A percentile compares a stretch with the other conserved stretches of the same genome.
Evolutionary conservation across 1,140 invertebrate genomes (phyloP).

Genomic region (Macrostomum lignano): DNA sequence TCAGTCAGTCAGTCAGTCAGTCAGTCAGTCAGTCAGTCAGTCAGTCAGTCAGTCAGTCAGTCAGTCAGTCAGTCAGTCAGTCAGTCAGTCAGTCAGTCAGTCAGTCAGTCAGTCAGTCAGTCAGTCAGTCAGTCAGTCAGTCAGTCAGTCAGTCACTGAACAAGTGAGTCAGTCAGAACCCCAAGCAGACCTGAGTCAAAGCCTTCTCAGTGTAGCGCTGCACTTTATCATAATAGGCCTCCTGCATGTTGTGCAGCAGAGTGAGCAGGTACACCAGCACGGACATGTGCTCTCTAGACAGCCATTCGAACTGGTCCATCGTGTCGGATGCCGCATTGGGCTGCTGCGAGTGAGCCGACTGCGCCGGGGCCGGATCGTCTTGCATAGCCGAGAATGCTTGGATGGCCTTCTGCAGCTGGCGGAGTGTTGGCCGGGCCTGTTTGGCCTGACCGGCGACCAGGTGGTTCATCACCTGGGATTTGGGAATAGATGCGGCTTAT

Average conservation of each 20-base stretch:
- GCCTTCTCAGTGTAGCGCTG: constrained; percentile 95
- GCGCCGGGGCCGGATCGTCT: neutral
- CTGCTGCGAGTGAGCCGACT: neutral
- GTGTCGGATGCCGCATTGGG: neutral
- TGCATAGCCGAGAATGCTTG: constrained; percentile 65
- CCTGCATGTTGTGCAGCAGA: constrained; percentile 88
- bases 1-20: too few species aligned
- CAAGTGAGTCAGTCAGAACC: too few species aligned
- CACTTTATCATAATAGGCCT: constrained; percentile 88
- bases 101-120: too few species aligned
- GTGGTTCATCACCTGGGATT: too few species aligned
- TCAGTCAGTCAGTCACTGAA: too few species aligned
- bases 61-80: too few species aligned
- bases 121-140: too few species aligned
- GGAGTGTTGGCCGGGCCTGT: constrained; percentile 73
- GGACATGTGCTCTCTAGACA: constrained; percentile 82
- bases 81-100: too few species aligned
- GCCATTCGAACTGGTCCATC: constrained; percentile 50
- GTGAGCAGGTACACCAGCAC: constrained; percentile 82
- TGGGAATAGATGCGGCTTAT: too few species aligned
- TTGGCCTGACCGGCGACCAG: constrained; percentile 64
- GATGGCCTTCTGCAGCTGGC: constrained; percentile 81
- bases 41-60: too few species aligned
- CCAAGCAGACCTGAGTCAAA: constrained; percentile 47
- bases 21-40: too few species aligned